A percentile compares a stretch with the other conserved stretches of the same genome.
Evolutionary conservation across 2,888 invertebrate species (phyloP).

Genomic region (Brenthis hecate): DNA sequence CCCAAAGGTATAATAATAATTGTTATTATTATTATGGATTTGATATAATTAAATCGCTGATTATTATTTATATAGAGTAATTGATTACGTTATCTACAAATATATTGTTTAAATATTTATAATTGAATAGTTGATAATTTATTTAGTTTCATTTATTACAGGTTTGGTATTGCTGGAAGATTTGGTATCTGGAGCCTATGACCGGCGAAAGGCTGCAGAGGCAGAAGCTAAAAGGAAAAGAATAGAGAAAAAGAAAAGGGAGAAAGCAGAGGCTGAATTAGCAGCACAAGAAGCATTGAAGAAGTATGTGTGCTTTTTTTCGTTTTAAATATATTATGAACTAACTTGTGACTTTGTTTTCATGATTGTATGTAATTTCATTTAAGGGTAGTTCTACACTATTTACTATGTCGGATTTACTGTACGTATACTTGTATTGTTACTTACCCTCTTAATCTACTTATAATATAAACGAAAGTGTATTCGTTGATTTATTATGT

Average conservation of each 20-base stretch:
- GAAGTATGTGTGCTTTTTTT: constrained; percentile 50
- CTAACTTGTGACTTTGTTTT: too few species aligned
- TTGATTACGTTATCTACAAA: too few species aligned
- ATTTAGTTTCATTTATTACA: constrained; percentile 27
- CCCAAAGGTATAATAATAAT: constrained; percentile 57
- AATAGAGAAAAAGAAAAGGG: constrained; percentile 60
- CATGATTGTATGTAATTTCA: too few species aligned
- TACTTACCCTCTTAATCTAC: too few species aligned
- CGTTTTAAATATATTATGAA: constrained; percentile 2
- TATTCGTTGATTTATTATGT: too few species aligned
- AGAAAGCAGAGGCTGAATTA: constrained; percentile 59
- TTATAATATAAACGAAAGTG: too few species aligned
- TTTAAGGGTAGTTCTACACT: too few species aligned
- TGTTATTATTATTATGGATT: constrained; percentile 3
- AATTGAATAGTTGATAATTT: neutral
- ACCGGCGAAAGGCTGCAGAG: constrained; percentile 63
- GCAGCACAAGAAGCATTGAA: constrained; percentile 63
- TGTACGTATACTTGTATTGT: too few species aligned
- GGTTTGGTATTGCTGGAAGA: constrained; percentile 81
- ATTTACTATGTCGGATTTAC: too few species aligned
- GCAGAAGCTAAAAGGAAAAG: constrained; percentile 59
- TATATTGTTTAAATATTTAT: too few species aligned
- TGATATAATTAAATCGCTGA: too few species aligned
- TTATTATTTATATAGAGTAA: too few species aligned
- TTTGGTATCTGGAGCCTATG: constrained; percentile 82